A percentile compares a stretch with the other conserved stretches of the same genome.
phyloP scores from a whole-genome alignment of 2,888 invertebrate genomes.

The Drosophila leonis region DNA sequence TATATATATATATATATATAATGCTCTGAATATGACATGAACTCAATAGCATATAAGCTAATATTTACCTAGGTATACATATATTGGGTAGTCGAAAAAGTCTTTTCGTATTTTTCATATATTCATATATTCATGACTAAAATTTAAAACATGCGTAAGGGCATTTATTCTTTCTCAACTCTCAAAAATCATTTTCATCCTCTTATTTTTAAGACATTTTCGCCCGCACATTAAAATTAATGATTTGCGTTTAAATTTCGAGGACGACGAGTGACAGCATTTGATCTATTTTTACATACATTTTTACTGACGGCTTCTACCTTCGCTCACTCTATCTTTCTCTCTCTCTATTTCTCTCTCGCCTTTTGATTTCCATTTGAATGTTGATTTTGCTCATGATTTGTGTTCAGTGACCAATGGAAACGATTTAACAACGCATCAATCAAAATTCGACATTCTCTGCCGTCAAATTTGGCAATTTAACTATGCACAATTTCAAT shows the following conservation, averaged over 20 bases:
- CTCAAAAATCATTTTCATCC: too few species aligned
- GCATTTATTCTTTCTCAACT: neutral
- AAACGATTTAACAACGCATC: slow-evolving; percentile 60
- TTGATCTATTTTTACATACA: slow-evolving; percentile 23
- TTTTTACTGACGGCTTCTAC: neutral
- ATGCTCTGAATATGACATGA: too few species aligned
- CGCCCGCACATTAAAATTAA: slow-evolving; percentile 57
- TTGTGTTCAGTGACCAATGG: slow-evolving; percentile 33
- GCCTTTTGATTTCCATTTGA: slow-evolving; percentile 5
- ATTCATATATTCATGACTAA: too few species aligned
- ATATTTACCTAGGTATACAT: too few species aligned
- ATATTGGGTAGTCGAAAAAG: too few species aligned
- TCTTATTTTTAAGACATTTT: slow-evolving; percentile 21
- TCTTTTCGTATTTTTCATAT: too few species aligned
- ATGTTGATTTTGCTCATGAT: slow-evolving; percentile 36
- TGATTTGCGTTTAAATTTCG: slow-evolving; percentile 47
- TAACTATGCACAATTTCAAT: slow-evolving; percentile 52
- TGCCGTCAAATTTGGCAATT: slow-evolving; percentile 47
- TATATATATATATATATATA: too few species aligned
- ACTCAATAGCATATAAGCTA: too few species aligned
- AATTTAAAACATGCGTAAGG: too few species aligned
- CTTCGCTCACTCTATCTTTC: neutral
- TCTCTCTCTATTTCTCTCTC: neutral
- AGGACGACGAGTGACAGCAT: slow-evolving; percentile 21
- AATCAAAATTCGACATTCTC: slow-evolving; percentile 50